A percentile compares a stretch with the other conserved stretches of the same genome.
Conservation (phyloP, 2,113 vertebrate species). For the Condylura cristata region DNA sequence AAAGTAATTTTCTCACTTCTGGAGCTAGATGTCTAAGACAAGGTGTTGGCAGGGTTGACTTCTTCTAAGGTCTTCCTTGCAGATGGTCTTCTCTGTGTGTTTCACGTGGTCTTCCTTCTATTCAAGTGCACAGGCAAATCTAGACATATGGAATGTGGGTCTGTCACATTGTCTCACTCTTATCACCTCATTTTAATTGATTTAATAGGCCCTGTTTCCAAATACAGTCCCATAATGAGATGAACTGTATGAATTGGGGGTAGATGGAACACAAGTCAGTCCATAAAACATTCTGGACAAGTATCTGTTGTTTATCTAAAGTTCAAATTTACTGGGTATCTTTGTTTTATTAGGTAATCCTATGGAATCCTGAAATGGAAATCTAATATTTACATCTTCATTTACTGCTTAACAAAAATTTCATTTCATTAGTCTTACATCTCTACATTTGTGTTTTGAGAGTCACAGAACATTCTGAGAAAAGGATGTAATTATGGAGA, state of each 20-base stretch:
- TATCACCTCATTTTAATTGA: not conserved
- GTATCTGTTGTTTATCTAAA: not conserved
- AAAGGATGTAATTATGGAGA: not conserved
- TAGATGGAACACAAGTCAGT: not conserved
- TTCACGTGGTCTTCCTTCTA: no score
- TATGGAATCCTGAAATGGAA: not conserved
- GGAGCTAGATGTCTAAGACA: not conserved
- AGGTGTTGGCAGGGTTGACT: not conserved
- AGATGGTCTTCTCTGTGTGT: not conserved
- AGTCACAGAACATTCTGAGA: not conserved
- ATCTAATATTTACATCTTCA: conserved; percentile 25
- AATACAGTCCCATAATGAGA: not conserved
- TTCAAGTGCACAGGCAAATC: no score
- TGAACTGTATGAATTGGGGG: not conserved
- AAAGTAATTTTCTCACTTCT: not conserved
- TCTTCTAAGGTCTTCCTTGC: not conserved
- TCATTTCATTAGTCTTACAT: not conserved
- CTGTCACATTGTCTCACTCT: not conserved
- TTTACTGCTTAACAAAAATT: not conserved
- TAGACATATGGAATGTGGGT: no score
- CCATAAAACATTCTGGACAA: not conserved
- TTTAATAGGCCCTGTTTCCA: not conserved
- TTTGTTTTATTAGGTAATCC: not conserved
- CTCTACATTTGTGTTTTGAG: not conserved
- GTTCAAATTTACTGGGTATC: not conserved